These are phyloP conservation scores for Dicyrtoma fusca DNA, from an alignment of 2,888 invertebrate genomes.

Conservation along the genomic window DNA sequence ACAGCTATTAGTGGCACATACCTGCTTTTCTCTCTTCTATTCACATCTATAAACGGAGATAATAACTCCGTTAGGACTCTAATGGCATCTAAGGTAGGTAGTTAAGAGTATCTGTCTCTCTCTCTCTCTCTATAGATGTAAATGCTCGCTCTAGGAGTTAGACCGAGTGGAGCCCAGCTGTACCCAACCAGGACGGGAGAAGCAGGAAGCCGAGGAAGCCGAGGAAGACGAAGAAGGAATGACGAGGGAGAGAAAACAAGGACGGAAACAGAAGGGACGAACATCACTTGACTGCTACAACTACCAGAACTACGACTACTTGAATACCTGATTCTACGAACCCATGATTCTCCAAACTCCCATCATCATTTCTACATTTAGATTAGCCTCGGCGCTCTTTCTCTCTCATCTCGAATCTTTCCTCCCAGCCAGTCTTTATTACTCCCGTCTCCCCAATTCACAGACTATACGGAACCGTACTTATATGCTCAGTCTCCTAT, in stretches of 20 bases:
- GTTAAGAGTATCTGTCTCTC: not conserved
- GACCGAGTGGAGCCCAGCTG: not conserved
- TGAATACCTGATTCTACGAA: constrained; percentile 23
- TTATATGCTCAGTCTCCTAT: too few relatives aligned
- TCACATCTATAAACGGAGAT: constrained; percentile 2
- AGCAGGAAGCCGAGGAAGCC: not conserved
- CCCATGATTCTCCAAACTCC: constrained; percentile 35
- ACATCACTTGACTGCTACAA: constrained; percentile 10
- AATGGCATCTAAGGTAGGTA: too few relatives aligned
- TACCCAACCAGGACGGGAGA: not conserved
- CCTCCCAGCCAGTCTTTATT: not conserved
- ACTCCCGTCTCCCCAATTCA: constrained; percentile 1
- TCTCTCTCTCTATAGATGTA: constrained; percentile 6
- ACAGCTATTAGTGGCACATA: constrained; percentile 48
- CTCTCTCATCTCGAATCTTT: not conserved
- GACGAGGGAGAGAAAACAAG: too few relatives aligned
- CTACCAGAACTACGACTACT: constrained; percentile 1
- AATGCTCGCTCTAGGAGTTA: not conserved
- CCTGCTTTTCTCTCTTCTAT: constrained; percentile 17
- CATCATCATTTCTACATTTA: constrained; percentile 41
- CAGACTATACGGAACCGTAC: too few relatives aligned
- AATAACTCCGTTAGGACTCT: too few relatives aligned
- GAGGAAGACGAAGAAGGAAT: not conserved
- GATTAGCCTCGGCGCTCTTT: constrained; percentile 25
- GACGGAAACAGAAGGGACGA: not conserved